A percentile compares a stretch with the other conserved stretches of the same genome.
Evolutionary conservation across 2,888 invertebrate species (phyloP).

Genomic region (Philopedon plagiatum): DNA sequence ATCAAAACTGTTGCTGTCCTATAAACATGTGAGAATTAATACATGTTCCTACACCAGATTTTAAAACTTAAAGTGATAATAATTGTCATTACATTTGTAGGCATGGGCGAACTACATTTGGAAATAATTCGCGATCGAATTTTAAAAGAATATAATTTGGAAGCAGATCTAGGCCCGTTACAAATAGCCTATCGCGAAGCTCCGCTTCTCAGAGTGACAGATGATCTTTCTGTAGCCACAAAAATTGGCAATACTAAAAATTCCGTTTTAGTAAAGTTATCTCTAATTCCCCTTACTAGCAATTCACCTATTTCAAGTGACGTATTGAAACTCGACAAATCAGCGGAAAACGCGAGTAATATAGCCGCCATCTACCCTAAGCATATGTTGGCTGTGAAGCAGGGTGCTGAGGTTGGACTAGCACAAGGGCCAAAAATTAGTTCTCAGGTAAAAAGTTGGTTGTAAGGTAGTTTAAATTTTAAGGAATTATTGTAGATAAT

Average conservation of each 20-base stretch:
- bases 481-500: background rate
- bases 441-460: conserved; percentile 75
- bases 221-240: conserved; percentile 73
- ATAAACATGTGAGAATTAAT: too few species aligned
- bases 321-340: conserved; percentile 74
- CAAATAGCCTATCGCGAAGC: conserved; percentile 94
- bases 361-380: conserved; percentile 77
- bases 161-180: conserved; percentile 90
- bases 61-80: too few species aligned
- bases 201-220: conserved; percentile 69
- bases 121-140: conserved; percentile 94
- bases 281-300: conserved; percentile 70
- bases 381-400: conserved; percentile 78
- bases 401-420: conserved; percentile 80
- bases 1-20: too few species aligned
- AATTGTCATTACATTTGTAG: conserved; percentile 66
- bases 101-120: conserved; percentile 98
- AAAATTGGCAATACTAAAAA: conserved; percentile 77
- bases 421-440: conserved; percentile 88
- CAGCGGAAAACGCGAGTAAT: conserved; percentile 78
- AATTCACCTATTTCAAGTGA: conserved; percentile 62
- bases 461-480: background rate
- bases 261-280: conserved; percentile 75
- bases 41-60: too few species aligned
- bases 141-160: conserved; percentile 88